These are phyloP conservation scores for Pantelozetes paolii DNA, from an alignment of 2,888 invertebrate genomes.

Conservation along the genomic window DNA sequence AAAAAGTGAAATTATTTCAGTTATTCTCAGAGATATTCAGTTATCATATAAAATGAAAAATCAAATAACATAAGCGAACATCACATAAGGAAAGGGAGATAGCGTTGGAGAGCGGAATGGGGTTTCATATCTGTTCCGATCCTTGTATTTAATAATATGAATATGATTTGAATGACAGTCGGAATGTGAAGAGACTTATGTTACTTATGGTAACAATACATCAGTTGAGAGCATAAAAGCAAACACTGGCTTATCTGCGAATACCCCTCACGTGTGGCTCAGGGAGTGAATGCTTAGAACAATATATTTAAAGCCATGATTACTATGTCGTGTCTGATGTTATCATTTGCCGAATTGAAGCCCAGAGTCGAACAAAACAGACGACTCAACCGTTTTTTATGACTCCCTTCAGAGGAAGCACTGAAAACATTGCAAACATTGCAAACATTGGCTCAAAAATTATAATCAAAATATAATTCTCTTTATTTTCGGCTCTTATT, in stretches of 20 bases:
- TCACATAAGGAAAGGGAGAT: neutral
- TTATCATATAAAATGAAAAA: slow-evolving; percentile 16
- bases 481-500: neutral
- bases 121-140: neutral
- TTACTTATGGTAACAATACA: neutral
- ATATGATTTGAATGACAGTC: slow-evolving; percentile 29
- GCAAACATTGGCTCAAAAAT: slow-evolving; percentile 29
- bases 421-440: too few relatives aligned
- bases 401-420: slow-evolving; percentile 17
- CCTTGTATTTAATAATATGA: slow-evolving; percentile 25
- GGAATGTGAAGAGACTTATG: slow-evolving; percentile 8
- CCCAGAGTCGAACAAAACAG: neutral
- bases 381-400: slow-evolving; percentile 21
- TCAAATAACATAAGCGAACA: slow-evolving; percentile 5
- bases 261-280: neutral
- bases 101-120: neutral
- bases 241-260: neutral
- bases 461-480: neutral
- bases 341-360: slow-evolving; percentile 15
- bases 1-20: slow-evolving; percentile 22
- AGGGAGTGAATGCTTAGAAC: slow-evolving; percentile 5
- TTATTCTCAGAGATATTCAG: slow-evolving; percentile 13
- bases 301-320: slow-evolving; percentile 30
- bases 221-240: slow-evolving; percentile 1
- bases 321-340: slow-evolving; percentile 26